Evolutionary conservation across 2,888 invertebrate species (phyloP).

Genomic region (Brachyptera putata): DNA sequence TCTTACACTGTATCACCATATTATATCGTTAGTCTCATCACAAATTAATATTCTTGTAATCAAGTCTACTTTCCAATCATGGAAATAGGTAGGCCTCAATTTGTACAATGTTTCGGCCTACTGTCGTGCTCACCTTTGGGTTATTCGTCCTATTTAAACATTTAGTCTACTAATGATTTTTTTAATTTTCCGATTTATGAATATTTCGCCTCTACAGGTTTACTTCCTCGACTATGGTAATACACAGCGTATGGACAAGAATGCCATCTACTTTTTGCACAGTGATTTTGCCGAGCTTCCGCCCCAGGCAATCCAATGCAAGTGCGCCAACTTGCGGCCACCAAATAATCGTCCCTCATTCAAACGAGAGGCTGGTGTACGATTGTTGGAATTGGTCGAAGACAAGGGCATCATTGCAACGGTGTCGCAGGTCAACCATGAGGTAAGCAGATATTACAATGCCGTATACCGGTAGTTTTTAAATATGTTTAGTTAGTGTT

Average conservation of each 20-base stretch:
- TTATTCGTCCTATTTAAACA: no score
- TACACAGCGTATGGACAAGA: conserved; percentile 44
- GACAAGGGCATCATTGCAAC: conserved; percentile 46
- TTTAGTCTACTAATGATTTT: no score
- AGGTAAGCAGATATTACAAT: neutral
- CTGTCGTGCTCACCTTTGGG: no score
- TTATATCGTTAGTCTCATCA: no score
- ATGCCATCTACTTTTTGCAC: conserved; percentile 43
- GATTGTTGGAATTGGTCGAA: conserved; percentile 45
- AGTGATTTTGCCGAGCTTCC: conserved; percentile 47
- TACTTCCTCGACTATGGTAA: conserved; percentile 53
- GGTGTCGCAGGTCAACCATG: conserved; percentile 11
- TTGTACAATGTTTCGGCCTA: no score
- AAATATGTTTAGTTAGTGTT: neutral
- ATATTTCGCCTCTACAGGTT: neutral
- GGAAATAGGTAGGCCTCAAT: no score
- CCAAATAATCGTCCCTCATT: conserved; percentile 42
- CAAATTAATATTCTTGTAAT: no score
- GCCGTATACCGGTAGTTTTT: no score
- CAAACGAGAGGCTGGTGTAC: conserved; percentile 44
- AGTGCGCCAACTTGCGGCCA: conserved; percentile 50
- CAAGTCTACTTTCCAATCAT: no score
- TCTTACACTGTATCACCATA: no score
- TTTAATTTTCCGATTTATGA: neutral
- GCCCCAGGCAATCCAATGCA: conserved; percentile 51